These are phyloP conservation scores for Stenurella melanura DNA, from an alignment of 2,888 invertebrate species.

Conservation along the genomic window DNA sequence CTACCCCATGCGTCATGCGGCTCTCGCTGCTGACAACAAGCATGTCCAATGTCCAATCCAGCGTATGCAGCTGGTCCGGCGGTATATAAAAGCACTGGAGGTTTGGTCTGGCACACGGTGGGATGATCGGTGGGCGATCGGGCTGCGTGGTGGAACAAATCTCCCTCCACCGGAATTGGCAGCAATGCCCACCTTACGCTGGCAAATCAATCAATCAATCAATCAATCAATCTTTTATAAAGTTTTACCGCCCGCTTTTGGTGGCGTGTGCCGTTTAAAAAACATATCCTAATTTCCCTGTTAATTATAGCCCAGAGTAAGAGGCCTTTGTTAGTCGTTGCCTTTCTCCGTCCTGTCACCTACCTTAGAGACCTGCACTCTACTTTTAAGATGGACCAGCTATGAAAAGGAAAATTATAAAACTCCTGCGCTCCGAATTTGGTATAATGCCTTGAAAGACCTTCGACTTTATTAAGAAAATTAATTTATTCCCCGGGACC, in stretches of 20 bases:
- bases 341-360: background rate
- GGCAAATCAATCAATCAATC: too few species aligned
- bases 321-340: background rate
- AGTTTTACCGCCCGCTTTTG: background rate
- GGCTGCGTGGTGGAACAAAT: too few species aligned
- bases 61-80: too few species aligned
- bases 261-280: background rate
- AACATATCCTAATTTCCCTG: background rate
- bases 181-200: too few species aligned
- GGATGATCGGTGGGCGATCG: too few species aligned
- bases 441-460: background rate
- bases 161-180: too few species aligned
- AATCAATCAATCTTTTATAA: background rate
- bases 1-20: too few species aligned
- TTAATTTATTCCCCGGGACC: background rate
- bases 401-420: background rate
- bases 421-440: background rate
- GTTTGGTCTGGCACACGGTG: too few species aligned
- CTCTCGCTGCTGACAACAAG: too few species aligned
- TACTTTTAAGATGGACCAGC: background rate
- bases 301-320: background rate
- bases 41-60: too few species aligned
- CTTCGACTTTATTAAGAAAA: slow-evolving; percentile 1
- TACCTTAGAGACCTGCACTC: background rate
- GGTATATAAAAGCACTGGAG: too few species aligned